Base-by-base conservation (phyloP, 2,797 vertebrate genomes). In the Gymnoscopelus microlampas region DNA sequence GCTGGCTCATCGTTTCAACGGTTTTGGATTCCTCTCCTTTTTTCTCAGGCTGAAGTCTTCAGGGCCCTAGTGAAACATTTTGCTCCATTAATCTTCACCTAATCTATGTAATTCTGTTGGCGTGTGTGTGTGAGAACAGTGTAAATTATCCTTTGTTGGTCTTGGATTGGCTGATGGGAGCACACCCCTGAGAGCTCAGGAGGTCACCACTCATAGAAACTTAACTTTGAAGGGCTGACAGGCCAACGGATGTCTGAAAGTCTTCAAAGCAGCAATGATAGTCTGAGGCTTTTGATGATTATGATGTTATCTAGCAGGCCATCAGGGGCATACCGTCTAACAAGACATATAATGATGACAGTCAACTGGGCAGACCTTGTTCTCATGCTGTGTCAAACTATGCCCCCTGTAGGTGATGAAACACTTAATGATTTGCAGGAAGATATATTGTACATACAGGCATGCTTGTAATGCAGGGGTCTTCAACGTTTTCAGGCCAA, bases 111-210 rank as follows among this genome's bases (percentile, higher is more conserved):
- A 61, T 57, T 19, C 44, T 6, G 32, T 67, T 68, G 62, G 48
- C 12, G 70, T 56, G 62, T 68, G 82, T 55, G 84, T 69, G 77
- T 73, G 26, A 29, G 58, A 48, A 14, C 26, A 32, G 60, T 76
- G 74, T 63, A 66, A 82, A 61, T 29, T 5, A 75, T 35, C 65
- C 3, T 74, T 69, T 88, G 71, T 85, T 88, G 66, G 68, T 24
- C 78, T 85, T 87, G 81, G 82, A 84, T 56, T 6, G 35, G 39
- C 15, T 78, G 50, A 39, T 59, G 19, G 53, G 66, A 70, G 55
- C 53, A n/a, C 32, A 35, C 32, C 19, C 48, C 47, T 49, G 53
- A 68, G 74, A 54, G 23, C 58, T 82, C 57, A 73, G 76, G 76
- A 64, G 77, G 71, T 84, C 70, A 69, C 44, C 66, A 63, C 19